phyloP scores from a whole-genome alignment of 2,113 vertebrate genomes.

The Danionella cerebrum region DNA sequence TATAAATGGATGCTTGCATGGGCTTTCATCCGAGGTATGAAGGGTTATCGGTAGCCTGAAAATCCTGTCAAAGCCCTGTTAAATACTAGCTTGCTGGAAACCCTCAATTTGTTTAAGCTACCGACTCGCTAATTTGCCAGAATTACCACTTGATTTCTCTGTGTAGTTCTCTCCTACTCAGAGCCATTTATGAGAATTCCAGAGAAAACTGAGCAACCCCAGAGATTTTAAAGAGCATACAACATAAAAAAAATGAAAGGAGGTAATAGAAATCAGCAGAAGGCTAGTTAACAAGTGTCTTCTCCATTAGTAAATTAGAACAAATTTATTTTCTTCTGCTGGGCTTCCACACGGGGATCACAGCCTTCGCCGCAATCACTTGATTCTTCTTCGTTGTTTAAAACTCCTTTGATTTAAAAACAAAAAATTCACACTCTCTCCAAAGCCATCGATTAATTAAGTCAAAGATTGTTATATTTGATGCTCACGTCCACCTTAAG shows the following conservation, averaged over 20 bases:
- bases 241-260: background rate
- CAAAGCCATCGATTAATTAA: slow-evolving; percentile 9
- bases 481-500: background rate
- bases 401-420: slow-evolving; percentile 18
- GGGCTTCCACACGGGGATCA: background rate
- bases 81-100: background rate
- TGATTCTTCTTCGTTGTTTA: background rate
- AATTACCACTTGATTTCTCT: background rate
- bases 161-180: background rate
- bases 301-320: slow-evolving; percentile 25
- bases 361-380: background rate
- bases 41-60: too few species aligned
- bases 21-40: too few species aligned
- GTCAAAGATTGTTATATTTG: slow-evolving; percentile 6
- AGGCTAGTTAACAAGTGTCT: slow-evolving; percentile 32
- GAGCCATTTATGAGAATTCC: background rate
- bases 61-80: background rate
- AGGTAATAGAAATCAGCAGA: background rate
- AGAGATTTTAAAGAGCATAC: slow-evolving; percentile 8
- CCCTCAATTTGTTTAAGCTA: too few species aligned
- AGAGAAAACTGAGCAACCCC: background rate
- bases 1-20: too few species aligned
- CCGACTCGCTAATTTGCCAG: background rate
- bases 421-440: background rate
- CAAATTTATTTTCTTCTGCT: slow-evolving; percentile 1